These are phyloP conservation scores for Eilema depressum DNA, from an alignment of 2,888 invertebrate species.

Conservation along the genomic window DNA sequence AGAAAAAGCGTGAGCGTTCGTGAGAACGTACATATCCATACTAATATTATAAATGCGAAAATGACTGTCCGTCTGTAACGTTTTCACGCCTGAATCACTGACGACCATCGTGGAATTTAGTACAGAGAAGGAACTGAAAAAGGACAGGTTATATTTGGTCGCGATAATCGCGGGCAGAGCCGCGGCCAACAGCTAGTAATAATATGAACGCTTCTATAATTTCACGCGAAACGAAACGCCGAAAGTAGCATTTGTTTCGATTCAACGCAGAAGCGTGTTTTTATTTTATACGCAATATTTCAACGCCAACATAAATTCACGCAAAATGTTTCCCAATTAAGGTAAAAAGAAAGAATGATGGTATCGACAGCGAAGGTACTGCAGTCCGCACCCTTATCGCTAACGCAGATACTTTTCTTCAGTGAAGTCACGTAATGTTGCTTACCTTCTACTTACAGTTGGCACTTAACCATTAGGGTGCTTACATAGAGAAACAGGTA, in stretches of 20 bases:
- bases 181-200: background rate
- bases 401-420: background rate
- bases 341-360: conserved; percentile 11
- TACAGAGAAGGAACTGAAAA: too few species aligned
- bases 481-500: too few species aligned
- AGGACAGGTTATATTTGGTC: too few species aligned
- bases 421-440: background rate
- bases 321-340: conserved; percentile 3
- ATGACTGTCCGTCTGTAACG: too few species aligned
- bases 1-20: too few species aligned
- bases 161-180: too few species aligned
- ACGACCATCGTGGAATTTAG: too few species aligned
- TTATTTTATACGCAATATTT: conserved; percentile 1
- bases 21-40: too few species aligned
- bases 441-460: background rate
- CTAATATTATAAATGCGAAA: too few species aligned
- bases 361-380: background rate
- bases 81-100: too few species aligned
- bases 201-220: background rate
- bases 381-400: background rate
- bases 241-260: conserved; percentile 6
- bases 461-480: background rate
- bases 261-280: background rate
- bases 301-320: conserved; percentile 5
- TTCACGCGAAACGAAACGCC: background rate